Evolutionary conservation across 2,888 invertebrate genomes (phyloP).

Genomic region (Nemoura dubitans): DNA sequence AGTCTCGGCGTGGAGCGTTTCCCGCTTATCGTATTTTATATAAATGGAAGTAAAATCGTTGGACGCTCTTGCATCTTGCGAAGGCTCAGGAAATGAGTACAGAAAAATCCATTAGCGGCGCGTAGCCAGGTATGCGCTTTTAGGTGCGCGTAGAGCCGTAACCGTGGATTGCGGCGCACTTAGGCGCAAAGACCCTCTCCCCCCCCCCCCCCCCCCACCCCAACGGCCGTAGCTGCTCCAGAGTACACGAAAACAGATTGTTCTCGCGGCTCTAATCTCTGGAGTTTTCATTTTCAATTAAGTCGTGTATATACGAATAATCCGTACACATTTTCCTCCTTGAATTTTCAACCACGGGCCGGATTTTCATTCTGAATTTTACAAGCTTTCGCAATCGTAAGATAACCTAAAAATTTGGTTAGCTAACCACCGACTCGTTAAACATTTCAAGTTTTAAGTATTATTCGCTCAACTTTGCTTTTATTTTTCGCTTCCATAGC

Average conservation of each 20-base stretch:
- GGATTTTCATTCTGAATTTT: conserved; percentile 2
- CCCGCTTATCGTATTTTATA: conserved; percentile 18
- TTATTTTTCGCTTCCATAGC: not conserved
- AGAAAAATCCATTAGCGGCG: conserved; percentile 37
- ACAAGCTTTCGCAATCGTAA: not conserved
- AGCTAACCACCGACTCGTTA: not conserved
- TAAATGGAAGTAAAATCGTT: not conserved
- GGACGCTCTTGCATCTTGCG: not conserved
- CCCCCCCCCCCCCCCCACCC: too few species aligned
- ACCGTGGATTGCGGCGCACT: too few species aligned
- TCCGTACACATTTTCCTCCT: conserved; percentile 17
- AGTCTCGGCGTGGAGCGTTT: conserved; percentile 9
- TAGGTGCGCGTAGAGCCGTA: not conserved
- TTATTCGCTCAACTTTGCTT: not conserved
- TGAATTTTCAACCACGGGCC: not conserved
- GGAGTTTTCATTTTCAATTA: conserved; percentile 41
- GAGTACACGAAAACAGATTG: not conserved
- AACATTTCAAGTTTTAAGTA: not conserved
- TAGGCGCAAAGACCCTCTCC: too few species aligned
- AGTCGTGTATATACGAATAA: conserved; percentile 24
- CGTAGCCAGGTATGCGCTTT: conserved; percentile 21
- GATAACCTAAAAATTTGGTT: conserved; percentile 1
- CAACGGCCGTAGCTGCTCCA: too few species aligned
- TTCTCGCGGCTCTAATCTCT: not conserved
- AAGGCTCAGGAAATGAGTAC: conserved; percentile 33